A percentile compares a stretch with the other conserved stretches of the same genome.
Evolutionary conservation across 2,888 invertebrate species (phyloP).

Genomic region (Pseudoips prasinana): DNA sequence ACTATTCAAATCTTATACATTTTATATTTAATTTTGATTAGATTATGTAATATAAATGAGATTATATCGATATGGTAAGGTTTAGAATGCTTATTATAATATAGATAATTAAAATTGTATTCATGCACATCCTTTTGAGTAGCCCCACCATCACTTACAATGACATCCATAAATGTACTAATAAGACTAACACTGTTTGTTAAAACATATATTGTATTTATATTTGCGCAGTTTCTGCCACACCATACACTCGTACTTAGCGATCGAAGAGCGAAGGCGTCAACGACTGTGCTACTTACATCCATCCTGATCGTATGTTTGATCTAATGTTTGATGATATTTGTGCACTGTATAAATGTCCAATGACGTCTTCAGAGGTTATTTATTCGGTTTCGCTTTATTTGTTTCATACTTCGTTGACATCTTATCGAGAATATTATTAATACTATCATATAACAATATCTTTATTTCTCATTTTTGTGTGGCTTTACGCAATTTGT

Average conservation of each 20-base stretch:
- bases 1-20: too few species aligned
- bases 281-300: constrained; percentile 66
- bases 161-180: constrained; percentile 16
- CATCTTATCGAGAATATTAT: background rate
- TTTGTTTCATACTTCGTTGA: constrained; percentile 16
- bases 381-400: constrained; percentile 18
- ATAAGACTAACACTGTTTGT: constrained; percentile 40
- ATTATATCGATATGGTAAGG: too few species aligned
- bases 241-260: constrained; percentile 79
- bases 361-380: constrained; percentile 31
- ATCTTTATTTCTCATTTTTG: too few species aligned
- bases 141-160: constrained; percentile 9
- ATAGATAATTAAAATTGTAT: constrained; percentile 11
- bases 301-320: constrained; percentile 69
- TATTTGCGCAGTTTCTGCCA: constrained; percentile 75
- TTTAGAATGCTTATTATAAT: too few species aligned
- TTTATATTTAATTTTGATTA: background rate
- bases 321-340: constrained; percentile 40
- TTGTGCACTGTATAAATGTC: constrained; percentile 64
- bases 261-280: constrained; percentile 66
- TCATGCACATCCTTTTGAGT: constrained; percentile 24
- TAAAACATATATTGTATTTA: constrained; percentile 48
- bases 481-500: constrained; percentile 24
- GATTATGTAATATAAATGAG: too few species aligned
- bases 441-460: constrained; percentile 6